These are phyloP conservation scores for Saimiri boliviensis DNA, from an alignment of 2,113 vertebrate genomes.

Conservation along the genomic window DNA sequence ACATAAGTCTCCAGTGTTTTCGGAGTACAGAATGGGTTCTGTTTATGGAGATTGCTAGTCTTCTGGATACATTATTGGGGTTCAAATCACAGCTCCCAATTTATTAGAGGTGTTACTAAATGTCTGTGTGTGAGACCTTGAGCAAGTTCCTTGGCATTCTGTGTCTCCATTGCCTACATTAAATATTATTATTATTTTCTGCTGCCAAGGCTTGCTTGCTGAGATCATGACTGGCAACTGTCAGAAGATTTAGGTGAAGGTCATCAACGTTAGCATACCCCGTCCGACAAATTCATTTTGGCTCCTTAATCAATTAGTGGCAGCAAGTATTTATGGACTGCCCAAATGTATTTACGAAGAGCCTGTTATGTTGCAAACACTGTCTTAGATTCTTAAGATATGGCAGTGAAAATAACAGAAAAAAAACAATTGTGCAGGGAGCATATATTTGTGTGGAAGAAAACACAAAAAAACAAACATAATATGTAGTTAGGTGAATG, in stretches of 20 bases:
- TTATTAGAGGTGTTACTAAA: neutral
- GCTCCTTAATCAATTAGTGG: neutral
- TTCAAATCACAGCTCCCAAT: neutral
- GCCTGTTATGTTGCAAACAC: neutral
- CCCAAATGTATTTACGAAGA: neutral
- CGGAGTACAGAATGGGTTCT: neutral
- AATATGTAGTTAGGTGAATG: neutral
- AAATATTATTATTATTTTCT: neutral
- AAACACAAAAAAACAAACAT: neutral
- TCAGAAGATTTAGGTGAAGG: neutral
- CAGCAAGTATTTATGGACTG: neutral
- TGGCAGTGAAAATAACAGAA: neutral
- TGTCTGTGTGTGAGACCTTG: neutral
- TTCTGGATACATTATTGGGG: neutral
- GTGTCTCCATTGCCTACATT: neutral
- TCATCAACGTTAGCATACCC: neutral
- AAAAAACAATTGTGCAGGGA: neutral
- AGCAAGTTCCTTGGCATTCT: neutral
- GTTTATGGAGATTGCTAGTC: neutral
- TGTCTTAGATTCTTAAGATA: neutral
- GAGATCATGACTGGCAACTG: neutral
- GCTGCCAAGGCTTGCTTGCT: neutral
- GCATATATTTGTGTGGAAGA: neutral
- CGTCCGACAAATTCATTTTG: neutral
- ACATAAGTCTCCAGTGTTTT: neutral